These are phyloP conservation scores for Aspidapion aeneum DNA, from an alignment of 2,888 invertebrate genomes.

Conservation along the genomic window DNA sequence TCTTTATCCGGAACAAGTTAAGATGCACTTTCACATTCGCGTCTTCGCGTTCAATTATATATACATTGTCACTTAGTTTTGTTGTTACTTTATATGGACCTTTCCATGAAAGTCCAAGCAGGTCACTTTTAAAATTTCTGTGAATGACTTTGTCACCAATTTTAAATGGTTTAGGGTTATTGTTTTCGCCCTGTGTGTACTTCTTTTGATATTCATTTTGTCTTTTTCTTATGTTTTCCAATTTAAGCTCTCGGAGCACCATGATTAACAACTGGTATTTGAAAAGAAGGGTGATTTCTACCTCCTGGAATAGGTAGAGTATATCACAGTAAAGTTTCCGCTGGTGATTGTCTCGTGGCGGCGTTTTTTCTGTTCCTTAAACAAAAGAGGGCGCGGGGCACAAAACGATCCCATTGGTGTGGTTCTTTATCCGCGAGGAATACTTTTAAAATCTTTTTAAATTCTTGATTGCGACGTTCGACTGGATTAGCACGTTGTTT, in stretches of 20 bases:
- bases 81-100: too few relatives aligned
- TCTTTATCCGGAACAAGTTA: background rate
- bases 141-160: background rate
- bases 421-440: background rate
- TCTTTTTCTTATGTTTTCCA: background rate
- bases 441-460: constrained; percentile 20
- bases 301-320: background rate
- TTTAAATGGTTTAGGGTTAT: background rate
- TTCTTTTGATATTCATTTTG: background rate
- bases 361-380: constrained; percentile 4
- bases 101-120: background rate
- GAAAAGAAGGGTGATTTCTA: background rate
- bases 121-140: background rate
- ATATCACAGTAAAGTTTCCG: background rate
- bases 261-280: constrained; percentile 2
- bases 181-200: background rate
- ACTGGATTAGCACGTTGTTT: constrained; percentile 12
- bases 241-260: background rate
- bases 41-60: too few relatives aligned
- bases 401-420: background rate
- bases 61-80: too few relatives aligned
- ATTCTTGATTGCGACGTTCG: constrained; percentile 24
- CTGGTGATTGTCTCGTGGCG: background rate
- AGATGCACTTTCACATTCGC: background rate
- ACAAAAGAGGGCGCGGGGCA: background rate